Base-by-base conservation (phyloP, 2,888 invertebrate genomes). In the Dynastes maya region DNA sequence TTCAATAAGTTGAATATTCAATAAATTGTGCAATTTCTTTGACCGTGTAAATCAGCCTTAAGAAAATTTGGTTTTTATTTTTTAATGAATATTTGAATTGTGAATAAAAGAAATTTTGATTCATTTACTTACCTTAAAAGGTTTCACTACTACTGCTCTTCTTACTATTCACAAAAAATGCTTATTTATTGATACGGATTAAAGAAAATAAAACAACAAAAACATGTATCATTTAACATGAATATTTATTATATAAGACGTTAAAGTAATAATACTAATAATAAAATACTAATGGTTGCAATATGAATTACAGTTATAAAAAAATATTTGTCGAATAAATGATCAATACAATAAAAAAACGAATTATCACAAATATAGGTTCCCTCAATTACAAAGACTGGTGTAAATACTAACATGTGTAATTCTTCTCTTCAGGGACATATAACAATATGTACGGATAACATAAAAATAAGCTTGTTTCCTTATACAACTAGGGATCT, bases 291-390 rank as follows among this genome's bases (percentile, higher is more conserved):
- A 79, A 71, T 71, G 64, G 76, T 77, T 70, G 67, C 67, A 65
- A 51, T 76, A 76, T 32, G 49, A 40, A 71, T 22, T 77, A 49
- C 40, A 45, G 49, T 77, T 77, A 71, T 70, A 53, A 71, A 77
- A 77, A 77, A 70, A 77, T 71, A 71, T 61, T 51, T 49, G 51
- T 77, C 68, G 63, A 51, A 64, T 70, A 71, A 71, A 61, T 51
- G 53, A 27, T 61, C 65, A 51, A 65, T 51, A 67, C 22, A 53
- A 11, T 32, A 29, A 70, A 58, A 67, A 68, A 65, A 78, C 51
- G 70, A 78, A 80, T 78, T 83, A 83, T 83, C 83, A 83, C 83
- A 83, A 83, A 81, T 81, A 78, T 45, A 11, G 80, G 79, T 79
- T 81, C 80, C 82, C 80, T 81, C 40, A 58, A 58, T 78, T 79